phyloP scores from a whole-genome alignment of 2,888 invertebrate species.

The Chaetoderma sp. region DNA sequence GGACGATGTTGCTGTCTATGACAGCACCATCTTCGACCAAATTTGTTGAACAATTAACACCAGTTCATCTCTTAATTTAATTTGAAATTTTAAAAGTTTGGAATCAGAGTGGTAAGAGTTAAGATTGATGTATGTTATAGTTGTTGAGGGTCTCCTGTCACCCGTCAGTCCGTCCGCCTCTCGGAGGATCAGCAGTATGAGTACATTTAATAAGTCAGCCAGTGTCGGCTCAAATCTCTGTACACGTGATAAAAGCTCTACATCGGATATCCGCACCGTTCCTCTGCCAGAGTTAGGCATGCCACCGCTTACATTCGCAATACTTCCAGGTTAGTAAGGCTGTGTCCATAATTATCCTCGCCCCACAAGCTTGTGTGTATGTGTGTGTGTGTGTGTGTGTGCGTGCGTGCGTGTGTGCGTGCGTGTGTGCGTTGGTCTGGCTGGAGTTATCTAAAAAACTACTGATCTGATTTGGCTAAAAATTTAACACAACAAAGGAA shows the following conservation, averaged over 20 bases:
- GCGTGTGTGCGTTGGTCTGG: too few relatives aligned
- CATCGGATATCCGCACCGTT: conserved; percentile 44
- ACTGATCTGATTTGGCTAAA: too few relatives aligned
- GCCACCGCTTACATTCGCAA: conserved; percentile 32
- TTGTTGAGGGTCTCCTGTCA: conserved; percentile 43
- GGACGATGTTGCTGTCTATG: too few relatives aligned
- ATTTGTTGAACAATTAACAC: too few relatives aligned
- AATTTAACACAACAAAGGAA: too few relatives aligned
- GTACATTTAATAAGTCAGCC: conserved; percentile 83
- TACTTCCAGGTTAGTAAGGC: conserved; percentile 31
- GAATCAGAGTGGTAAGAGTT: too few relatives aligned
- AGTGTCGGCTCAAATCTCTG: conserved; percentile 57
- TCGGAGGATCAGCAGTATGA: conserved; percentile 90
- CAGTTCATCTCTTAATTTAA: too few relatives aligned
- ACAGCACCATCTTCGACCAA: too few relatives aligned
- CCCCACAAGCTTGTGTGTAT: background rate
- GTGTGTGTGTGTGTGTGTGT: conserved; percentile 1
- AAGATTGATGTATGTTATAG: too few relatives aligned
- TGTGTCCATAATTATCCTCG: too few relatives aligned
- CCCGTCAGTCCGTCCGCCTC: conserved; percentile 74
- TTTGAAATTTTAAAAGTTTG: too few relatives aligned
- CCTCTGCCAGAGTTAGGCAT: conserved; percentile 32
- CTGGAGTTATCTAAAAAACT: too few relatives aligned
- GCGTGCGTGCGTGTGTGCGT: conserved; percentile 1
- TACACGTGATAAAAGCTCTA: conserved; percentile 37